Base-by-base conservation (phyloP, 2,888 invertebrate species). In the Plagodis pulveraria region DNA sequence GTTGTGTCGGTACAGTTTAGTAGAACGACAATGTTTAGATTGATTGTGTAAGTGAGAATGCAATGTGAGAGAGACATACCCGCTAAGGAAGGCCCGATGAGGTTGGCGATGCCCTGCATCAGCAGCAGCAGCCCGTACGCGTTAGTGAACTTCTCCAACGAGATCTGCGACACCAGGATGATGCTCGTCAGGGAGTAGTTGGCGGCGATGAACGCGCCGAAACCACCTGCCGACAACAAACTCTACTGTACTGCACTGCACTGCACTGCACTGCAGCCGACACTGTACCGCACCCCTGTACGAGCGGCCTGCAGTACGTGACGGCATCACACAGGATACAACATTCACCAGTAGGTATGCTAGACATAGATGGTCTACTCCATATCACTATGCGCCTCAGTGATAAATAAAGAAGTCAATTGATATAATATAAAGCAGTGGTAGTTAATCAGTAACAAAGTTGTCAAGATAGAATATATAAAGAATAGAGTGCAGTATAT, bases 101-200 rank as follows among this genome's bases (percentile, higher is more conserved):
- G 94, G 83, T 98, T 98, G 2, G 97, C 98, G 38, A 98, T 86
- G 2, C 99, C 99, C 85, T 98, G 98, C 32, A 97, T 96, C 50
- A 98, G 92, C 78, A 98, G 92, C 73, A 98, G 87, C 71, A 98
- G 87, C 0, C 98, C 98, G 79, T 98, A 98, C 5, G 98, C 98
- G 80, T 96, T 97, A 48, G 98, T 97, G 82, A 99, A 98, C 74
- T 96, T 94, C 83, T 98, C 97, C 69, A 98, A 85, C n/a, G 97
- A 96, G 67, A 98, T 96, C 81, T 98, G 94, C 80, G 98, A 96
- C 58, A 98, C 97, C 58, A 98, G 94, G 66, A 98, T 97, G 75
- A 98, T 97, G 77, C 97, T 97, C 32, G 98, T 97, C 43, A 98
- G 94, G 4, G 97, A 96, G 90, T 98, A 98, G 91, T 98, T 98